phyloP scores from a whole-genome alignment of 2,888 invertebrate species.

The Mythimna loreyi region DNA sequence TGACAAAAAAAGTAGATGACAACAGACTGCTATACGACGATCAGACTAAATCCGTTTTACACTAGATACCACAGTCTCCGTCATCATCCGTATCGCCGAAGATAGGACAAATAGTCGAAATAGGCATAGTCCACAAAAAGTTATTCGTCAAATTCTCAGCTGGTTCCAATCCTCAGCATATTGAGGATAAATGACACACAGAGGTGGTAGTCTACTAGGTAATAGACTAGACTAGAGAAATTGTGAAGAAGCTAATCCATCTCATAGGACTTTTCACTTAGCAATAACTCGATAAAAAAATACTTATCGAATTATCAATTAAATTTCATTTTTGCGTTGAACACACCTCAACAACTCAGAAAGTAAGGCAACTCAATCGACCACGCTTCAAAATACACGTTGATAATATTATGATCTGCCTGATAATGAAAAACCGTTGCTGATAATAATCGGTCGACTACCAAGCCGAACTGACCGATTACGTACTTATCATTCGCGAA shows the following conservation, averaged over 20 bases:
- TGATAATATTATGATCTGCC: slow-evolving; percentile 32
- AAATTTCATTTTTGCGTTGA: slow-evolving; percentile 8
- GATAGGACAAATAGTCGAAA: no score
- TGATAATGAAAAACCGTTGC: slow-evolving; percentile 33
- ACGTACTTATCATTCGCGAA: slow-evolving; percentile 70
- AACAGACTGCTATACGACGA: no score
- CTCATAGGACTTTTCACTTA: neutral
- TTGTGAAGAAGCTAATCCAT: neutral
- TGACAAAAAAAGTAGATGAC: no score
- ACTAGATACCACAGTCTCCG: no score
- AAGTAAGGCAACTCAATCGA: slow-evolving; percentile 27
- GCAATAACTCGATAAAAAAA: neutral
- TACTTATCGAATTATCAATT: neutral
- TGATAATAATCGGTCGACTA: slow-evolving; percentile 44
- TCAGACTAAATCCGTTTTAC: no score
- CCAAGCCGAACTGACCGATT: slow-evolving; percentile 43
- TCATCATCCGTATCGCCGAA: no score
- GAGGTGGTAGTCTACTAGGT: no score
- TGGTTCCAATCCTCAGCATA: no score
- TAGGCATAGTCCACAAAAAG: no score
- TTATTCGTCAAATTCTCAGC: no score
- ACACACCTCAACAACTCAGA: slow-evolving; percentile 28
- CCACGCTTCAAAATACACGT: slow-evolving; percentile 34
- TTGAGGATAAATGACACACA: no score
- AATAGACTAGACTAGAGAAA: neutral